Percentiles rank a stretch among this genome's conserved stretches.
phyloP scores from a whole-genome alignment of 2,797 vertebrate genomes.

The Salmo trutta region DNA sequence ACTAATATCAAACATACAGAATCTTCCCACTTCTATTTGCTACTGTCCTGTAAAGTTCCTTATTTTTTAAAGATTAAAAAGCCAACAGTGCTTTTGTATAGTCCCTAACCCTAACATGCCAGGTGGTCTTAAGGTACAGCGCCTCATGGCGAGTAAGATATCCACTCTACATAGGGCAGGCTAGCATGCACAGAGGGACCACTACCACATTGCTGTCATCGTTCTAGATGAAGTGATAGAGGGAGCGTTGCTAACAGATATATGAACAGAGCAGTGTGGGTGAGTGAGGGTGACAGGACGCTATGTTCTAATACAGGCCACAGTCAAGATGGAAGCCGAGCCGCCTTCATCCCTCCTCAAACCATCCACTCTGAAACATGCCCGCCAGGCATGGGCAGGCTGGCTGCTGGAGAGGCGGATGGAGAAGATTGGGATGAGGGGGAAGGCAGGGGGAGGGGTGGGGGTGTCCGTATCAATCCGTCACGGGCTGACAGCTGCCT shows the following conservation, averaged over 20 bases:
- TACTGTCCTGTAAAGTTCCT: not conserved
- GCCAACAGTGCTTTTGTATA: not conserved
- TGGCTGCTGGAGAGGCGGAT: slow-evolving; percentile 63
- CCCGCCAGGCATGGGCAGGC: slow-evolving; percentile 82
- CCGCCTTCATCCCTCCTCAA: slow-evolving; percentile 26
- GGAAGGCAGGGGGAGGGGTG: not conserved
- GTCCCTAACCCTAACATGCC: not conserved
- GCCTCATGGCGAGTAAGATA: slow-evolving; percentile 16
- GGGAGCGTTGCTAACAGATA: slow-evolving; percentile 54
- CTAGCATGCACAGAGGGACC: slow-evolving; percentile 47
- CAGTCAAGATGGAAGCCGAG: slow-evolving; percentile 69
- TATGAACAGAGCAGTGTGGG: slow-evolving; percentile 59
- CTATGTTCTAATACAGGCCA: slow-evolving; percentile 52
- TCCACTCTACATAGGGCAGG: slow-evolving; percentile 37
- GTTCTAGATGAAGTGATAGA: slow-evolving; percentile 57
- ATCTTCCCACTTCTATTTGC: not conserved
- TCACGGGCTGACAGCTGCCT: slow-evolving; percentile 89
- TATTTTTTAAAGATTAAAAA: too few species aligned
- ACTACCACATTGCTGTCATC: slow-evolving; percentile 55
- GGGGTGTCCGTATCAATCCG: slow-evolving; percentile 91
- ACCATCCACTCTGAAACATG: slow-evolving; percentile 76
- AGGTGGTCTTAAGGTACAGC: too few species aligned
- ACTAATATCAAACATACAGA: not conserved
- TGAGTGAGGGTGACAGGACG: slow-evolving; percentile 57
- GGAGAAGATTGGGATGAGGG: slow-evolving; percentile 23